These are phyloP conservation scores for Tetragnatha versicolor DNA, from an alignment of 1,140 invertebrate genomes.

Conservation along the genomic window DNA sequence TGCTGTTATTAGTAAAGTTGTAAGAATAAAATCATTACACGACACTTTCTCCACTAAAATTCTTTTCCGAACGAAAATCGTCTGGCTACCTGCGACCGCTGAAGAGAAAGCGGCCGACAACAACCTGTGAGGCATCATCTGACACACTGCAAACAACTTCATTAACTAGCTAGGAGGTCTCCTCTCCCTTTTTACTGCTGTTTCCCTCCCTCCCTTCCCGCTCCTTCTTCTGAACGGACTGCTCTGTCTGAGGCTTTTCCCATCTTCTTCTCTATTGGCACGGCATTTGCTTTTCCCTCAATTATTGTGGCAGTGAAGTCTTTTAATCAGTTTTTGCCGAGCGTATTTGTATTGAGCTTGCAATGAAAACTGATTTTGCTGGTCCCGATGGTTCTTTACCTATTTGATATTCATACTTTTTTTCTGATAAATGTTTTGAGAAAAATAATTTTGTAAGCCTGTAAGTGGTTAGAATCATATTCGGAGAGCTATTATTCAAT, in stretches of 20 bases:
- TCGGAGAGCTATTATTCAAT: too few species aligned
- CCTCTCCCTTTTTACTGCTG: conserved; percentile 18
- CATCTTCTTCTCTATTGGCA: background rate
- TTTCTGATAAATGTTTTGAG: too few species aligned
- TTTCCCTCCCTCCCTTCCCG: conserved; percentile 23
- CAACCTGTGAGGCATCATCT: conserved; percentile 40
- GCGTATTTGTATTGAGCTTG: background rate
- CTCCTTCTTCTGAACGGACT: background rate
- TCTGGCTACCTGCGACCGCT: background rate
- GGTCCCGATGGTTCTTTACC: background rate
- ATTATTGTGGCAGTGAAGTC: background rate
- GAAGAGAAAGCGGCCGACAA: conserved; percentile 7
- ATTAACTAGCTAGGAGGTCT: conserved; percentile 55
- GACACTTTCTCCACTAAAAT: too few species aligned
- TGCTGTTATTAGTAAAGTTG: too few species aligned
- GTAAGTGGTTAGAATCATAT: too few species aligned
- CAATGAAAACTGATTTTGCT: background rate
- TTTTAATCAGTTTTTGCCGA: background rate
- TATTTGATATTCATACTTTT: too few species aligned
- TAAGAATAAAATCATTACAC: too few species aligned
- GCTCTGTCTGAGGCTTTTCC: background rate
- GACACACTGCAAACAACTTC: conserved; percentile 54
- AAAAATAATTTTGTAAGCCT: too few species aligned
- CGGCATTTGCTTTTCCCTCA: background rate
- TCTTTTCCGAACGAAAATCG: background rate